Base-by-base conservation (phyloP, 2,797 vertebrate species). In the Arnoldichthys spilopterus region DNA sequence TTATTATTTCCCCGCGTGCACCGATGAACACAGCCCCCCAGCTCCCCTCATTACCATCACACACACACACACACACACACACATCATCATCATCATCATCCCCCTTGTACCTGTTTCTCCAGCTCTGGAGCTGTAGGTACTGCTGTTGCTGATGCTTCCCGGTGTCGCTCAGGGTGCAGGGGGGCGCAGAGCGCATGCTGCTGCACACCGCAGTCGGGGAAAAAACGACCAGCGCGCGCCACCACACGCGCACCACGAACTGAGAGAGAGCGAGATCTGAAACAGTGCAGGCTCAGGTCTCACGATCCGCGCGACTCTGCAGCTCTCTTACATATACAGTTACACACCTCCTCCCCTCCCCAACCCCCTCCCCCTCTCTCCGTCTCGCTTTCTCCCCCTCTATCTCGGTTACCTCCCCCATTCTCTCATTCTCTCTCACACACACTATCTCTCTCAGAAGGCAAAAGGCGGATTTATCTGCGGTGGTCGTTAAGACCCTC, bases 321-420 rank as follows among this genome's bases (percentile, higher is more conserved):
- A 64, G 68, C 71, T 76, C 74, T 32, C 80, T 68, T 43, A 54
- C 43, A 82, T 40, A 84, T 69, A 82, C 82, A 83, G 82, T 89
- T 87, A 87, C 82, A 86, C 86, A 80, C 79, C 82, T 49, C 76
- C 53, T 7, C 83, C 24, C 70, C 68, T 56, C 74, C 80, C 80
- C 30, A 83, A 69, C 22, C 49, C 26, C 37, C 34, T 15, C 28
- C 28, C 28, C 12, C 16, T 18, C 3, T 7, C 37, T 8, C 40
- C 6, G n/a, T 24, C 64, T 24, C 64, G 24, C 64, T 45, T 47
- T 70, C 67, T 70, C 67, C 34, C 47, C 22, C 47, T 43, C 63
- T 64, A 16, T 22, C 67, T 32, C 26, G 20, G 8, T 20, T 18
- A 45, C 18, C 67, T 49, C 47, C 26, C 43, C 13, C 22, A 26